Evolutionary conservation across 1,140 invertebrate species (phyloP), one percentile per base, ranked within the genome.

Genomic region (Himalopsyche phryganea): DNA sequence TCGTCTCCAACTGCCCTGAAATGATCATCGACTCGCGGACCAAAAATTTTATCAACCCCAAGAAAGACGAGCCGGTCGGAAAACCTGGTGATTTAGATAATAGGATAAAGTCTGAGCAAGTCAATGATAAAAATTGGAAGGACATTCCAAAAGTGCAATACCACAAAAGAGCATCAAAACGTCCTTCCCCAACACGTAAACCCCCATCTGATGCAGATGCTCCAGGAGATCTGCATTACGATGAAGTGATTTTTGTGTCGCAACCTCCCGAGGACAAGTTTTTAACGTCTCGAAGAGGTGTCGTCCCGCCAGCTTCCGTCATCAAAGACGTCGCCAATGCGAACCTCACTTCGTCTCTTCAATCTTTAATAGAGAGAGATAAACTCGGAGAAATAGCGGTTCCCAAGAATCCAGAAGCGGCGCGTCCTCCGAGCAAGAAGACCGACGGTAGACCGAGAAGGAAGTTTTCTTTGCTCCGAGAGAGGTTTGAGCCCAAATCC

Each of bases 391-490:
- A 61, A 19, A 61, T 69, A n/a, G 36, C 67, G 23, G 58, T 68
- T 10, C 70, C 68, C 50, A 65, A 67, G 14, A 55, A 60, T 7
- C 56, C 58, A 9, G 44, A 20, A 6, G 66, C 69, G 35, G 74
- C 72, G 67, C 60, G 68, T 28, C 67, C 69, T 10, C 74, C 72
- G 60, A 68, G 67, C 18, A 78, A 77, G 65, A 75, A 72, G 64
- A 69, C 65, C 49, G 62, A 63, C 2, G 70, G 76, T 51, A 75
- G 71, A 66, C 78, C 81, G 0, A 74, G 79, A 49, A 70, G 81
- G 65, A 84, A 84, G 67, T 83, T 84, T 68, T 84, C 82, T 6
- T 70, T 84, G 44, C 65, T 84, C 18, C 73, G 81, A 55, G 83
- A 85, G 62, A 77, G 74, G 59, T 84, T 83, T 67, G 83, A 85